These are phyloP conservation scores for Ecdyonurus torrentis DNA, from an alignment of 2,888 invertebrate genomes.

Conservation along the genomic window DNA sequence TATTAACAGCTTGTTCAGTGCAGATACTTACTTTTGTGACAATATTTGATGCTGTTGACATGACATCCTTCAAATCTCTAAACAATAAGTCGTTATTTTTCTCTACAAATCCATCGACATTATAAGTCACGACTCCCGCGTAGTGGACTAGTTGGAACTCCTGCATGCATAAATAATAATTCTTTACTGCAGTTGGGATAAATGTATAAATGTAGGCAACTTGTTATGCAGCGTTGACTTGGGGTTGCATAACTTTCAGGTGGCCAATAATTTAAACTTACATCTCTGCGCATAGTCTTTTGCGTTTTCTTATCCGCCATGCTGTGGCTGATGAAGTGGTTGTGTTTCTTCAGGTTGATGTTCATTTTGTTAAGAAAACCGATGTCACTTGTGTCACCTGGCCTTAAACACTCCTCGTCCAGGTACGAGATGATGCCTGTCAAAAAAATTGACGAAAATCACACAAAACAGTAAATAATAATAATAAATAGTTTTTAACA, in stretches of 20 bases:
- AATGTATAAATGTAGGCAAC: background rate
- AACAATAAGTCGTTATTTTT: conserved; percentile 87
- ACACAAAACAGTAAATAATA: no score
- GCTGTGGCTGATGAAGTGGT: conserved; percentile 69
- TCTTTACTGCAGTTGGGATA: background rate
- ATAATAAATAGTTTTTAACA: no score
- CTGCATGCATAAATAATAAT: conserved; percentile 29
- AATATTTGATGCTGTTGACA: conserved; percentile 50
- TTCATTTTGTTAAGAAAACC: conserved; percentile 71
- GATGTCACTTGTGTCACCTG: conserved; percentile 68
- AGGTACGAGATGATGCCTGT: conserved; percentile 63
- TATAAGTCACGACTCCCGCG: conserved; percentile 86
- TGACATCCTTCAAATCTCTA: conserved; percentile 70
- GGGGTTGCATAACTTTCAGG: background rate
- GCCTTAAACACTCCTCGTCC: conserved; percentile 85
- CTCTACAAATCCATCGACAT: conserved; percentile 69
- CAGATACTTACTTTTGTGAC: conserved; percentile 35
- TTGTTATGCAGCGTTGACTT: background rate
- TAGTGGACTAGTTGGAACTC: conserved; percentile 84
- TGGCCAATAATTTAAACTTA: conserved; percentile 21
- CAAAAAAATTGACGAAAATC: conserved; percentile 11
- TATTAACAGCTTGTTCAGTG: background rate
- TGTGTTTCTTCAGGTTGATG: conserved; percentile 51
- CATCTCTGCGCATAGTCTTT: conserved; percentile 70
- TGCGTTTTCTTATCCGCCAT: conserved; percentile 62